Evolutionary conservation across 1,140 invertebrate genomes (phyloP).

Genomic region (Oryzaephilus surinamensis): DNA sequence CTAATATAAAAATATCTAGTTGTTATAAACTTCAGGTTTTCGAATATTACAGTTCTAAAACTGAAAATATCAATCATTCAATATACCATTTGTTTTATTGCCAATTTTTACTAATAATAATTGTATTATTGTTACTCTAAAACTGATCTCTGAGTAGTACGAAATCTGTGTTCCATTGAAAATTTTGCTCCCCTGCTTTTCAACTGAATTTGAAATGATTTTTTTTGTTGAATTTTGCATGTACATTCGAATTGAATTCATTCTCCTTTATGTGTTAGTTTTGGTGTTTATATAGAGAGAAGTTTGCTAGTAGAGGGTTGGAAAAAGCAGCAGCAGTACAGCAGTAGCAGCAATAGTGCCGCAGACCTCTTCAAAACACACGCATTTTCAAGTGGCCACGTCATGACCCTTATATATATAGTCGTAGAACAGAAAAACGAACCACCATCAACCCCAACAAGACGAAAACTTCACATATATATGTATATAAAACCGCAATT

Average conservation of each 20-base stretch:
- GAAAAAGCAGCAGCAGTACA: not conserved
- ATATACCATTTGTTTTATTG: too few relatives aligned
- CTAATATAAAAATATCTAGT: too few relatives aligned
- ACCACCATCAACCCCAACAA: not conserved
- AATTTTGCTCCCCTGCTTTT: too few relatives aligned
- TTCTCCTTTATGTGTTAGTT: too few relatives aligned
- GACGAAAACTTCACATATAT: too few relatives aligned
- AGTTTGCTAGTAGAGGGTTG: not conserved
- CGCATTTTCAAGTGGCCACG: slow-evolving; percentile 18
- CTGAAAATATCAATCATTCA: too few relatives aligned
- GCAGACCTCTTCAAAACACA: slow-evolving; percentile 16
- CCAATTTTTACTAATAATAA: too few relatives aligned
- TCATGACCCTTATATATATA: slow-evolving; percentile 7
- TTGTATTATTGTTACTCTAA: too few relatives aligned
- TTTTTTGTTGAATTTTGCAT: not conserved
- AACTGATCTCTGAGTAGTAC: too few relatives aligned
- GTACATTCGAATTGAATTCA: not conserved
- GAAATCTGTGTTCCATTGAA: too few relatives aligned
- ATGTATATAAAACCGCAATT: not conserved
- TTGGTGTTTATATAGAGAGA: not conserved
- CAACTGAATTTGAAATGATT: not conserved
- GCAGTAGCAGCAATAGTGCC: not conserved
- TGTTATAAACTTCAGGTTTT: too few relatives aligned
- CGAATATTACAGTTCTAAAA: too few relatives aligned
- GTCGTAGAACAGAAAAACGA: not conserved